Percentiles rank a stretch among this genome's conserved stretches.
These are phyloP conservation scores for Campylomormyrus tamandua DNA, from an alignment of 2,113 vertebrate species.

Conservation along the genomic window DNA sequence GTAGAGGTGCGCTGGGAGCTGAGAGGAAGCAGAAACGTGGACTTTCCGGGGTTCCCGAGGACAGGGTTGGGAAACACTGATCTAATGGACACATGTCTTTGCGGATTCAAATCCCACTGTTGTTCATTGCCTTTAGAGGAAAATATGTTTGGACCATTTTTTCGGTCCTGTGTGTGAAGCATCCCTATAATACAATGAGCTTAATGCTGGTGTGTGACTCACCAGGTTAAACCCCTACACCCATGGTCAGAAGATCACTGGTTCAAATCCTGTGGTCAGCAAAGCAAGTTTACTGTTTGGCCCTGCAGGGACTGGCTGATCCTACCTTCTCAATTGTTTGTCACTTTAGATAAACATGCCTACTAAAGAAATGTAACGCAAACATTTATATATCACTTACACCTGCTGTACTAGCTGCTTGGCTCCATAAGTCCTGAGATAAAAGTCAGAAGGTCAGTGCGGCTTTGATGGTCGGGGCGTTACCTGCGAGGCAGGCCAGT, in stretches of 20 bases:
- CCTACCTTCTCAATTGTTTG: not conserved
- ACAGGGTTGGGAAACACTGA: too few species aligned
- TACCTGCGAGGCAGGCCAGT: conserved; percentile 4
- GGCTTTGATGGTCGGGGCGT: conserved; percentile 31
- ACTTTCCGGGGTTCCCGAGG: too few species aligned
- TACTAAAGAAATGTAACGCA: not conserved
- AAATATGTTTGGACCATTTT: not conserved
- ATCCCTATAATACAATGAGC: not conserved
- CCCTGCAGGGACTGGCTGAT: not conserved
- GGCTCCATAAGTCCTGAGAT: not conserved
- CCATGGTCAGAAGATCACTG: not conserved
- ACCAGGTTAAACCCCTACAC: not conserved
- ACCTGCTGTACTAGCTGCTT: not conserved
- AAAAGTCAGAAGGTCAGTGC: conserved; percentile 24
- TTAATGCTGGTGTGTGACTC: not conserved
- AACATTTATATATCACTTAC: not conserved
- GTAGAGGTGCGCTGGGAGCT: too few species aligned
- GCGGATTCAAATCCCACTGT: not conserved
- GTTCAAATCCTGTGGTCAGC: not conserved
- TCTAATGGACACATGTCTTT: not conserved
- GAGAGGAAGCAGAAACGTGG: too few species aligned
- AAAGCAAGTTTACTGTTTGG: not conserved
- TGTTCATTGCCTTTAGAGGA: not conserved
- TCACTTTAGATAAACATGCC: not conserved
- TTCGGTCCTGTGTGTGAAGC: not conserved